These are phyloP conservation scores for Hypsibius dujardini DNA, from an alignment of 1,140 invertebrate genomes.

Conservation along the genomic window DNA sequence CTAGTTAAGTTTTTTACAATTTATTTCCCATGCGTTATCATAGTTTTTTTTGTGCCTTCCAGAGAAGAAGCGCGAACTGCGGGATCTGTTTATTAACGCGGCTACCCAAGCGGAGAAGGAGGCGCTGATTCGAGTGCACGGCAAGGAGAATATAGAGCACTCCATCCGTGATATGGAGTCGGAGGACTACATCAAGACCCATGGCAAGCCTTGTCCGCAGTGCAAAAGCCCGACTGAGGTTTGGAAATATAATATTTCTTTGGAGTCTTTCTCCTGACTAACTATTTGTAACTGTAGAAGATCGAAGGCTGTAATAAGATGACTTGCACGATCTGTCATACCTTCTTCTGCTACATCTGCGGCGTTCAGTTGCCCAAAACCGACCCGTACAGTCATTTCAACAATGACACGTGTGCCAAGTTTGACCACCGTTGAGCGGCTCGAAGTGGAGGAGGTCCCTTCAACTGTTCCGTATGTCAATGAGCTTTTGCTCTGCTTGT, in stretches of 20 bases:
- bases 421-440: neutral
- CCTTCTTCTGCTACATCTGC: slow-evolving; percentile 50
- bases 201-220: slow-evolving; percentile 45
- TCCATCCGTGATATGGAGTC: slow-evolving; percentile 40
- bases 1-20: neutral
- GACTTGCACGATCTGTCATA: slow-evolving; percentile 45
- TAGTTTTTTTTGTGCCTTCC: neutral
- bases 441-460: too few relatives aligned
- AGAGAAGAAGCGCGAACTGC: slow-evolving; percentile 32
- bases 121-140: slow-evolving; percentile 40
- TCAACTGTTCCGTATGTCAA: too few relatives aligned
- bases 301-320: slow-evolving; percentile 54
- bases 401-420: slow-evolving; percentile 25
- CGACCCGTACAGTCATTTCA: slow-evolving; percentile 46
- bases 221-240: slow-evolving; percentile 47
- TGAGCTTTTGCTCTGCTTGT: too few relatives aligned
- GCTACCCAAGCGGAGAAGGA: slow-evolving; percentile 33
- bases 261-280: slow-evolving; percentile 12
- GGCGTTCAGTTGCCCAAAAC: slow-evolving; percentile 32
- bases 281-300: slow-evolving; percentile 37
- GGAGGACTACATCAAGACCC: slow-evolving; percentile 41
- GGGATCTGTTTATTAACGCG: slow-evolving; percentile 37
- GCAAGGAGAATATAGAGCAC: slow-evolving; percentile 38
- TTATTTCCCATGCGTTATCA: neutral
- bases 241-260: neutral